A percentile compares a stretch with the other conserved stretches of the same genome.
phyloP scores from a whole-genome alignment of 1,140 invertebrate species.

The Pseudomyrmex concolor region DNA sequence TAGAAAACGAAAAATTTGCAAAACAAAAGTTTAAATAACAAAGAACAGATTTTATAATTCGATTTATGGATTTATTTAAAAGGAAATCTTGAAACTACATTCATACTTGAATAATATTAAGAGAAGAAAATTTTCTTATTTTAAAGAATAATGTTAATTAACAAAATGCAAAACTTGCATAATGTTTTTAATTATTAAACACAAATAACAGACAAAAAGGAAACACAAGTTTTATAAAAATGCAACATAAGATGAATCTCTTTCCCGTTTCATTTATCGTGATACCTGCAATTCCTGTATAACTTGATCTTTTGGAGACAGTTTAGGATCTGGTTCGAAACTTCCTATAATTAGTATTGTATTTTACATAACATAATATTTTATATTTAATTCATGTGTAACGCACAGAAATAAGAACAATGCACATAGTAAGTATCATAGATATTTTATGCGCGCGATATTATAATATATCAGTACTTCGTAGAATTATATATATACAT shows the following conservation, averaged over 20 bases:
- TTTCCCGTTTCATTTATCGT: slow-evolving; percentile 49
- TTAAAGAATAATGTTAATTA: neutral
- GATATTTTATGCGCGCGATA: neutral
- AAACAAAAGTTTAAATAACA: neutral
- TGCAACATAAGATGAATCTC: slow-evolving; percentile 38
- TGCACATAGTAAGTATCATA: neutral
- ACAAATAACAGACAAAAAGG: neutral
- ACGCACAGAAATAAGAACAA: neutral
- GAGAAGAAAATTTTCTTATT: neutral
- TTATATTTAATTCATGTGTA: slow-evolving; percentile 25
- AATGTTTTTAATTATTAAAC: neutral
- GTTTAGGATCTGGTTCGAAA: slow-evolving; percentile 83
- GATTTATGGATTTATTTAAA: neutral
- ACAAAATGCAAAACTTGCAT: neutral
- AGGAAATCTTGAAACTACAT: no score
- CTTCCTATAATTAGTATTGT: slow-evolving; percentile 77
- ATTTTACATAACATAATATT: slow-evolving; percentile 42
- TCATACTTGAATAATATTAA: slow-evolving; percentile 3
- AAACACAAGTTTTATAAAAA: neutral
- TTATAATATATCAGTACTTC: neutral
- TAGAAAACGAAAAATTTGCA: slow-evolving; percentile 1
- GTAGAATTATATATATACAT: neutral
- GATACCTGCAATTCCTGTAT: slow-evolving; percentile 84
- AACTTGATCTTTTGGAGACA: slow-evolving; percentile 82
- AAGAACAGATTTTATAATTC: slow-evolving; percentile 18